Evolutionary conservation across 2,888 invertebrate genomes (phyloP).

Genomic region (Scrobipalpa atriplicella): DNA sequence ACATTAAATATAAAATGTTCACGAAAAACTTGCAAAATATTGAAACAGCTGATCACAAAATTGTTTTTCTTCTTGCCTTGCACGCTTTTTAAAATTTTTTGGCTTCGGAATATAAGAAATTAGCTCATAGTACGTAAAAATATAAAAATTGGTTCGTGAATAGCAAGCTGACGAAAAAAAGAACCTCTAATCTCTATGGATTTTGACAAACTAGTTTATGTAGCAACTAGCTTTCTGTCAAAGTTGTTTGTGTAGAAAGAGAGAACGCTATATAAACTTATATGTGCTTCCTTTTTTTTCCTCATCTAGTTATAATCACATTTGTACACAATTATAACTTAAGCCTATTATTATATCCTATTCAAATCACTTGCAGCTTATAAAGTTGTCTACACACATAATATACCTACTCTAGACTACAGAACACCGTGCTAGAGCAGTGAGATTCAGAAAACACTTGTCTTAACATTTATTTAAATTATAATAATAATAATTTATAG

Average conservation of each 20-base stretch:
- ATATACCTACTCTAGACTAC: background rate
- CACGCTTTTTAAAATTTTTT: background rate
- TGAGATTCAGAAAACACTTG: background rate
- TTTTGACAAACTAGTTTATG: background rate
- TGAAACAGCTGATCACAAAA: background rate
- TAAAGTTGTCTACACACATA: background rate
- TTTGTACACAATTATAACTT: background rate
- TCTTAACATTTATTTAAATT: too few relatives aligned
- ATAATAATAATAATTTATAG: background rate
- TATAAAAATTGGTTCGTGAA: background rate
- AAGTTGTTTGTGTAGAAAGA: background rate
- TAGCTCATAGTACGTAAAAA: background rate
- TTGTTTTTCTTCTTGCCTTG: background rate
- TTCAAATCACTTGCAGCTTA: conserved; percentile 1
- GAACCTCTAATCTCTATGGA: background rate
- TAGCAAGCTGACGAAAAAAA: background rate
- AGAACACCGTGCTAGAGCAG: background rate
- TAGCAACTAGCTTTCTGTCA: background rate
- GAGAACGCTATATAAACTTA: background rate
- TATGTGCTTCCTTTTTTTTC: background rate
- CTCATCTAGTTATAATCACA: background rate
- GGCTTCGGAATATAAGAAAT: background rate
- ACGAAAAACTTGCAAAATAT: background rate
- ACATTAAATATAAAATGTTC: background rate
- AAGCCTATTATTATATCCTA: background rate